A percentile compares a stretch with the other conserved stretches of the same genome.
Conservation (phyloP, 2,888 invertebrate species). For the Amorpha juglandis region DNA sequence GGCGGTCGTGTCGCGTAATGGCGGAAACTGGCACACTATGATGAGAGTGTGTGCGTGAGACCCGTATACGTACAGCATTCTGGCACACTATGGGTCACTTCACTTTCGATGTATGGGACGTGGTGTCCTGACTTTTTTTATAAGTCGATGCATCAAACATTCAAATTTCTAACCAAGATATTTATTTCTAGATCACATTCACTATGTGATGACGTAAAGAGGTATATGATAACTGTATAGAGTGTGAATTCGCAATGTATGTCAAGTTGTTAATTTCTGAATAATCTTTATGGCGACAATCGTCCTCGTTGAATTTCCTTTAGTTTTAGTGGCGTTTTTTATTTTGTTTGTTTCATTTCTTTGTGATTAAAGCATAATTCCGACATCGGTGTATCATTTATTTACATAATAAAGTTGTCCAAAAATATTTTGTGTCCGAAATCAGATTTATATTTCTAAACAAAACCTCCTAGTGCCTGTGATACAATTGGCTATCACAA, state of each 20-base stretch:
- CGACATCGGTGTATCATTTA: neutral
- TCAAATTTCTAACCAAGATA: too few relatives aligned
- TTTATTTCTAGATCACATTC: too few relatives aligned
- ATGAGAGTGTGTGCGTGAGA: too few relatives aligned
- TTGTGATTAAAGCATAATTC: neutral
- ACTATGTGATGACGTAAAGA: neutral
- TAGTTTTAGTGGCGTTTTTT: neutral
- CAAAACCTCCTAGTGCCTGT: neutral
- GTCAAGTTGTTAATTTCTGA: slow-evolving; percentile 4
- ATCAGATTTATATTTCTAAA: neutral
- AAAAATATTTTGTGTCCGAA: neutral
- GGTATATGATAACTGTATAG: neutral
- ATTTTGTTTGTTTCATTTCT: neutral
- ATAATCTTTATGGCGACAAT: slow-evolving; percentile 9
- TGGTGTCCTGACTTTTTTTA: too few relatives aligned
- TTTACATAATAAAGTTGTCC: slow-evolving; percentile 1
- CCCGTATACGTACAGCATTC: too few relatives aligned
- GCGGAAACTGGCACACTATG: too few relatives aligned
- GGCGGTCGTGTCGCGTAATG: too few relatives aligned
- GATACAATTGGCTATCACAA: neutral
- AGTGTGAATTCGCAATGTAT: slow-evolving; percentile 13
- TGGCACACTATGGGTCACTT: too few relatives aligned
- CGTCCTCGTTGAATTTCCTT: neutral
- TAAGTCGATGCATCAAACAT: too few relatives aligned
- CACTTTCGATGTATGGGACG: too few relatives aligned